Conservation (phyloP, 2,888 invertebrate genomes). For the Zele albiditarsus region DNA sequence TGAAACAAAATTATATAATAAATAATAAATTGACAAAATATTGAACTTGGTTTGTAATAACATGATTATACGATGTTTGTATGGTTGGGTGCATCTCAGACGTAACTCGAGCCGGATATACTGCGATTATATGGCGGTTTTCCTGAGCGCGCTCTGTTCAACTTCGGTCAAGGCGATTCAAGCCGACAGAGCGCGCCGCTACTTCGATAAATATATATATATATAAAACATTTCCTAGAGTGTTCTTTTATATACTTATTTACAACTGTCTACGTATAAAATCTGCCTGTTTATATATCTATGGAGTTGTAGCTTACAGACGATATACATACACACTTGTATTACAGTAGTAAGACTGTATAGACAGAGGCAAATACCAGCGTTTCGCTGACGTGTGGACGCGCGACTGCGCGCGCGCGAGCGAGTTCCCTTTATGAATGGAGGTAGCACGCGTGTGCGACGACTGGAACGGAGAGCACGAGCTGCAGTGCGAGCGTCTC, state of each 20-base stretch:
- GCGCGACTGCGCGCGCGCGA: slow-evolving; percentile 21
- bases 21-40: slow-evolving; percentile 6
- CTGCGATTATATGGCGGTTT: slow-evolving; percentile 28
- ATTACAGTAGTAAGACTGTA: not conserved
- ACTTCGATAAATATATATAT: not conserved
- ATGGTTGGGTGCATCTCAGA: slow-evolving; percentile 26
- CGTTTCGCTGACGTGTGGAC: slow-evolving; percentile 36
- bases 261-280: slow-evolving; percentile 1
- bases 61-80: slow-evolving; percentile 25
- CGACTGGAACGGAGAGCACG: slow-evolving; percentile 62
- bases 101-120: slow-evolving; percentile 28
- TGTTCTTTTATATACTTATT: slow-evolving; percentile 2
- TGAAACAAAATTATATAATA: not conserved
- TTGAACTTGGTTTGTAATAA: not conserved
- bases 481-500: slow-evolving; percentile 37
- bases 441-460: slow-evolving; percentile 63
- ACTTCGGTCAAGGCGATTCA: slow-evolving; percentile 16
- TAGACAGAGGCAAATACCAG: slow-evolving; percentile 33
- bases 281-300: slow-evolving; percentile 2
- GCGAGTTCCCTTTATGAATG: slow-evolving; percentile 63
- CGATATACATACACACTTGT: not conserved
- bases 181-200: slow-evolving; percentile 9
- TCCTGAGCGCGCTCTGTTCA: not conserved
- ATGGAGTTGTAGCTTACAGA: not conserved
- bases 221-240: slow-evolving; percentile 11